Conservation (phyloP, 2,113 vertebrate genomes). For the Lasiurus cinereus region DNA sequence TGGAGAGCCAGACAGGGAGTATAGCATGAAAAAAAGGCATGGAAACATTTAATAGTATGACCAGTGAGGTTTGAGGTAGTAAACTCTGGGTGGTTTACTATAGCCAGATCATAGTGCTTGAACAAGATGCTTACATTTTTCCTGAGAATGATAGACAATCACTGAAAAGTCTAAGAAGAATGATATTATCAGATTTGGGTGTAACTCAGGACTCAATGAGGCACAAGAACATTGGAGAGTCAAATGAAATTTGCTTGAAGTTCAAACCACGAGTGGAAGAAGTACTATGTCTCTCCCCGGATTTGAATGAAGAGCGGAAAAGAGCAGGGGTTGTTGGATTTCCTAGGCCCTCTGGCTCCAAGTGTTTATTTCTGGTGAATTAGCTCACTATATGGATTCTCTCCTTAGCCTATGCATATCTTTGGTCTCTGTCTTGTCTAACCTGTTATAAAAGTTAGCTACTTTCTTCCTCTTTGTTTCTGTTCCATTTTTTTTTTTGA, state of each 20-base stretch:
- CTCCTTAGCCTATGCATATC: neutral
- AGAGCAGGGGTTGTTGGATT: neutral
- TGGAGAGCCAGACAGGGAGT: neutral
- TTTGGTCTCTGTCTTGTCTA: constrained; percentile 26
- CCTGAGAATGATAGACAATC: neutral
- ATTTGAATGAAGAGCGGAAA: neutral
- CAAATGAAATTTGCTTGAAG: neutral
- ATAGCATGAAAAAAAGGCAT: neutral
- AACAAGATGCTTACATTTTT: neutral
- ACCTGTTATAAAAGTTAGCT: neutral
- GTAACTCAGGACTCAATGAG: neutral
- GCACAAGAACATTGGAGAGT: neutral
- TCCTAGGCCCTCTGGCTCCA: neutral
- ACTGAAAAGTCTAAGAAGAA: neutral
- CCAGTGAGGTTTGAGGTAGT: neutral
- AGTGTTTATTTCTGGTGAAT: neutral
- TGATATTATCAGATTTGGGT: constrained; percentile 1
- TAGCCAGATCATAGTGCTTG: neutral
- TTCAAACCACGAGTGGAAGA: neutral
- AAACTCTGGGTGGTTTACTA: neutral
- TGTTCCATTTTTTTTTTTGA: constrained; percentile 32
- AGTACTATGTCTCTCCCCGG: neutral
- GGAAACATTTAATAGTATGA: neutral
- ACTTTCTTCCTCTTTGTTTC: neutral
- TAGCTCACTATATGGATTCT: neutral